phyloP scores from a whole-genome alignment of 2,113 vertebrate genomes.

The Mustelus asterias region DNA sequence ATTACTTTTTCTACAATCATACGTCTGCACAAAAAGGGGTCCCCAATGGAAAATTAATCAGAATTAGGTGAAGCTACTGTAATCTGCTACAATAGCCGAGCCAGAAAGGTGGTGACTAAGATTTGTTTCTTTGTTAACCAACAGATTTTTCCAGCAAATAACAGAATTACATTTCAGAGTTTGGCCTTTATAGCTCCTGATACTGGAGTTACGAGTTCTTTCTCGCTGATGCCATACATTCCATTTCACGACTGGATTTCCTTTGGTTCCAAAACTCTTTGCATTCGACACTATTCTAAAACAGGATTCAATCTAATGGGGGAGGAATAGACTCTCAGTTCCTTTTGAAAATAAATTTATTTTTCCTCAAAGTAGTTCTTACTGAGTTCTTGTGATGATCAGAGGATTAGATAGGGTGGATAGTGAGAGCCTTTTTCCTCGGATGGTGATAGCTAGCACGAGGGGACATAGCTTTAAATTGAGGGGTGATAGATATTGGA shows the following conservation, averaged over 20 bases:
- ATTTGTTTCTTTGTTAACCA: not conserved
- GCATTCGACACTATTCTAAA: not conserved
- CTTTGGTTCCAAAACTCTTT: not conserved
- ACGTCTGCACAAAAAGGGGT: not conserved
- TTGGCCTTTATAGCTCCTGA: not conserved
- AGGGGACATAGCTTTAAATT: no score
- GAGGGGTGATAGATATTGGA: no score
- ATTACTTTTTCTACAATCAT: not conserved
- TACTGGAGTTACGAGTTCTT: not conserved
- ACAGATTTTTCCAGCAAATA: not conserved
- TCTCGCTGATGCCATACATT: not conserved
- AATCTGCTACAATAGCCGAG: not conserved
- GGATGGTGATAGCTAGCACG: no score
- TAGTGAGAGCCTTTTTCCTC: no score
- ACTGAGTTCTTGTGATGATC: no score
- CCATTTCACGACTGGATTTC: not conserved
- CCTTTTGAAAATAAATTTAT: not conserved
- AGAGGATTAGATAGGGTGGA: no score
- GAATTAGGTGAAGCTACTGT: not conserved
- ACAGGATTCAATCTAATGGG: not conserved
- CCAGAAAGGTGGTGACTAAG: not conserved
- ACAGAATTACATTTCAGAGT: not conserved
- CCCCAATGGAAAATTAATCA: not conserved
- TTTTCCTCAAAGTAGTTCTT: not conserved
- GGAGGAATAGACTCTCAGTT: not conserved